These are phyloP conservation scores for Halcyon senegalensis DNA, from an alignment of 2,113 vertebrate genomes.

Conservation along the genomic window DNA sequence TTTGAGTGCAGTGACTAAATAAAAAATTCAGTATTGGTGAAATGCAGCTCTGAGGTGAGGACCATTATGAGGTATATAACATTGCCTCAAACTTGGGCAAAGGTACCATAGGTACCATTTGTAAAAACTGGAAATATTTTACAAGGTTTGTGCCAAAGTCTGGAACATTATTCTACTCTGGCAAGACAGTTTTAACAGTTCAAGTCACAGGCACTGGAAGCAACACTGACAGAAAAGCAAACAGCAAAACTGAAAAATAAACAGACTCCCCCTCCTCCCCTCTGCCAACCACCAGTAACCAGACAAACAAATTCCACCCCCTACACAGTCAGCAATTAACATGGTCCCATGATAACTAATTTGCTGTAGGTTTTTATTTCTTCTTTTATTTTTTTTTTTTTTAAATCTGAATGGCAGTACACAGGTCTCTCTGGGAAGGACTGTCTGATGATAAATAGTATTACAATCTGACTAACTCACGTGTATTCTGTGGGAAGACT, in stretches of 20 bases:
- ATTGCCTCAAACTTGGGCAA: not conserved
- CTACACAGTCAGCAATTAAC: not conserved
- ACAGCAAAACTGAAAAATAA: not conserved
- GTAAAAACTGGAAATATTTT: not conserved
- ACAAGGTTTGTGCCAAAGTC: not conserved
- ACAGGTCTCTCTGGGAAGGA: not conserved
- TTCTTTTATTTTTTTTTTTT: not conserved
- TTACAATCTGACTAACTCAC: not conserved
- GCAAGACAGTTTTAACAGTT: not conserved
- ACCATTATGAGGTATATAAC: not conserved
- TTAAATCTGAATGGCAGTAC: not conserved
- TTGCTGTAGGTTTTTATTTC: not conserved
- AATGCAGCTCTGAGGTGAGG: not conserved
- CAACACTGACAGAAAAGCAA: not conserved
- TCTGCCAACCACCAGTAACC: not conserved
- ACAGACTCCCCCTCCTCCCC: not conserved
- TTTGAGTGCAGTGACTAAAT: not conserved
- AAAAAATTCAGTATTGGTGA: not conserved
- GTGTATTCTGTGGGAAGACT: not conserved
- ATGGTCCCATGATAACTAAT: not conserved
- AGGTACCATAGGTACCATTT: not conserved
- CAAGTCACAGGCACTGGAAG: not conserved
- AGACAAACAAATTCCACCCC: not conserved
- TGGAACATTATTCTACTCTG: not conserved
- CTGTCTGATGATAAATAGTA: not conserved